Base-by-base conservation (phyloP, 2,888 invertebrate species). In the Meteorus colon region DNA sequence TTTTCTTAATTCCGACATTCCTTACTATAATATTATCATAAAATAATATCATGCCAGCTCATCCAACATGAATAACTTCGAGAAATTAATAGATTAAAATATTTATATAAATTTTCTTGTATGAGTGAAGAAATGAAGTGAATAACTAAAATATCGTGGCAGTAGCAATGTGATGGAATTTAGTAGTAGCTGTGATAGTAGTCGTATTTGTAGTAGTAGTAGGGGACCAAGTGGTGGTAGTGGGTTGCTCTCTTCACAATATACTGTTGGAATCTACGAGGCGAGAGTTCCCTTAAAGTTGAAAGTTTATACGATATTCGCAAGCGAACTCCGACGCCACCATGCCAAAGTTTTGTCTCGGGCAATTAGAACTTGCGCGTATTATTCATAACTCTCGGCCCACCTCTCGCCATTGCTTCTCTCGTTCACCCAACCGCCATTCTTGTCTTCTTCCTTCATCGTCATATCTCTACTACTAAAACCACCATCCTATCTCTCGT, bases 321-420 rank as follows among this genome's bases (percentile, higher is more conserved):
- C 55, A 41, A 51, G 37, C 37, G 27, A 70, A 69, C 69, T 70
- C 45, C 72, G 6, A 19, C 29, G 63, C 65, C 63, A 78, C 55
- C 48, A 55, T 69, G 69, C 69, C 72, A 78, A 78, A 88, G 84
- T 88, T 89, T 87, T 85, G 86, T 88, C 88, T 85, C 85, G 86
- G 84, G 87, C 87, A 89, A 89, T 89, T 88, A 89, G 85, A 89
- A 89, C 83, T 88, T 87, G 84, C 84, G 81, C 86, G 85, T 87
- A 88, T 89, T 89, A 89, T 89, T 89, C 89, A 89, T 89, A 88
- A 86, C 84, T 77, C 75, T 45, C 14, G n/a, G 31, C 69, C 48
- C 24, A 6, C 66, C 37, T 19, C 66, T 41, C 37, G 37, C 19
- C 37, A 60, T 59, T 65, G 55, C 65, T 73, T 27, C 65, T 55